Percentiles rank a stretch among this genome's conserved stretches.
Conservation (phyloP, 2,797 vertebrate genomes). For the Ataeniobius toweri region DNA sequence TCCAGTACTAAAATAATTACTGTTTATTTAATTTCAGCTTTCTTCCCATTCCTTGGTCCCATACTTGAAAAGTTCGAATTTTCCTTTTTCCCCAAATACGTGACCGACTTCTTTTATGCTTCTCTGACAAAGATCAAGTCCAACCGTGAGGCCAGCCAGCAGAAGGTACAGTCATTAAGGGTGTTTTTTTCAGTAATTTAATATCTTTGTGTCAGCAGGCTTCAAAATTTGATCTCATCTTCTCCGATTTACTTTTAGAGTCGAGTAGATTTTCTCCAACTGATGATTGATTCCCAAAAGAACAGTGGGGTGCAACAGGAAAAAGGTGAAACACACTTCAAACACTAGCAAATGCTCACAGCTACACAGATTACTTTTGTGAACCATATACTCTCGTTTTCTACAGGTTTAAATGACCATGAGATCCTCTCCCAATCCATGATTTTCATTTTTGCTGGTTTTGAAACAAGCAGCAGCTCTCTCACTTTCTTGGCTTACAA, state of each 20-base stretch:
- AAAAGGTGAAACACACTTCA: constrained; percentile 37
- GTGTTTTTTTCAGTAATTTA: background rate
- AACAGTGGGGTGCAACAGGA: constrained; percentile 34
- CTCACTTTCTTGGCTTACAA: constrained; percentile 79
- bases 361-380: constrained; percentile 45
- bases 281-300: constrained; percentile 85
- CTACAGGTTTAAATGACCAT: constrained; percentile 83
- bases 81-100: constrained; percentile 63
- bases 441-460: constrained; percentile 84
- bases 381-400: background rate
- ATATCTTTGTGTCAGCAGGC: background rate
- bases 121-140: constrained; percentile 77
- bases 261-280: constrained; percentile 85
- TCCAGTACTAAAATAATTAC: background rate
- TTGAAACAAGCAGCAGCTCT: constrained; percentile 82
- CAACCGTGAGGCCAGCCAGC: constrained; percentile 43
- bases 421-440: constrained; percentile 87
- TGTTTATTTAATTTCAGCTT: constrained; percentile 52
- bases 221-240: background rate
- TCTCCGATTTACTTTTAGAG: constrained; percentile 32
- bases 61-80: constrained; percentile 77
- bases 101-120: constrained; percentile 74
- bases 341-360: background rate
- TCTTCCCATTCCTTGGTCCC: constrained; percentile 76
- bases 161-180: constrained; percentile 37